phyloP scores from a whole-genome alignment of 2,888 invertebrate species.

The Crocallis elinguaria region DNA sequence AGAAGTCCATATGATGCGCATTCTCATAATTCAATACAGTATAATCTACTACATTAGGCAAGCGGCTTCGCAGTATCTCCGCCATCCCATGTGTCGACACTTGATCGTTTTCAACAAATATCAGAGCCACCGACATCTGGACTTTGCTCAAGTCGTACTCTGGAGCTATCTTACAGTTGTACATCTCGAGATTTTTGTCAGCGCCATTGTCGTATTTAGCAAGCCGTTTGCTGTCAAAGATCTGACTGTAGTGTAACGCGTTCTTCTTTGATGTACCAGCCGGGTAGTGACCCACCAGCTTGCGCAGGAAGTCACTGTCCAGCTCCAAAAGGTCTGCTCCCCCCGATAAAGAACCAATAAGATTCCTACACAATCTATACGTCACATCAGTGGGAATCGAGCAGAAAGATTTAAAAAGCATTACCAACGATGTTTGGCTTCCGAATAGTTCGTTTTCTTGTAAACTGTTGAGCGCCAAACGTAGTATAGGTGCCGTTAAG shows the following conservation, averaged over 20 bases:
- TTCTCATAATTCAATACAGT: slow-evolving; percentile 25
- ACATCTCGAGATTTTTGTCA: slow-evolving; percentile 30
- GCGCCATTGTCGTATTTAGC: slow-evolving; percentile 41
- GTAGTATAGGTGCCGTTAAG: background rate
- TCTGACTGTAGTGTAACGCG: slow-evolving; percentile 31
- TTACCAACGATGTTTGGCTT: background rate
- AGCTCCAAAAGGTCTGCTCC: slow-evolving; percentile 33
- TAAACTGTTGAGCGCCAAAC: background rate
- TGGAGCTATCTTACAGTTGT: slow-evolving; percentile 37
- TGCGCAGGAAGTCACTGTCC: slow-evolving; percentile 31
- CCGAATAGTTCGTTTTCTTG: slow-evolving; percentile 25
- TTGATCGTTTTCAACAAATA: slow-evolving; percentile 42
- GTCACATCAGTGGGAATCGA: background rate
- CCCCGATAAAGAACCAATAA: slow-evolving; percentile 21
- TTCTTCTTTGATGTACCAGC: slow-evolving; percentile 34
- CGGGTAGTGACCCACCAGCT: slow-evolving; percentile 37
- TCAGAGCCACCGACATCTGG: slow-evolving; percentile 33
- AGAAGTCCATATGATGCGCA: slow-evolving; percentile 46
- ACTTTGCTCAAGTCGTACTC: slow-evolving; percentile 31
- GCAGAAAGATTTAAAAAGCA: slow-evolving; percentile 19
- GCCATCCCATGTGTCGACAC: slow-evolving; percentile 40
- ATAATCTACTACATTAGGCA: slow-evolving; percentile 46
- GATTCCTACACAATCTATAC: slow-evolving; percentile 18
- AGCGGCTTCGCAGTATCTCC: slow-evolving; percentile 25
- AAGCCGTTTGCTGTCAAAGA: slow-evolving; percentile 20